Percentiles rank a stretch among this genome's conserved stretches.
Evolutionary conservation across 64 coral and sea anemone species (phyloP).

Genomic region (Actinia tenebrosa): DNA sequence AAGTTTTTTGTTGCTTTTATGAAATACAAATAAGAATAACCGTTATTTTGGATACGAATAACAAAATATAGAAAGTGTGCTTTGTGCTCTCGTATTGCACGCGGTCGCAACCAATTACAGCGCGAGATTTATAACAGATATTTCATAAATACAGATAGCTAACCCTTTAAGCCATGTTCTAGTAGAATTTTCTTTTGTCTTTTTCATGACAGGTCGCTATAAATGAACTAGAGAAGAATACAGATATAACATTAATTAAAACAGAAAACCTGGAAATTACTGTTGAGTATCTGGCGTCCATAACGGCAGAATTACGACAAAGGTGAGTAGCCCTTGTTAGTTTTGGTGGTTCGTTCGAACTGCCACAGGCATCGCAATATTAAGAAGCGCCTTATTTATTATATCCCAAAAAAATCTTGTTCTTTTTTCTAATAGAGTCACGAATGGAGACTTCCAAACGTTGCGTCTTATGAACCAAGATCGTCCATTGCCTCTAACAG

Average conservation of each 20-base stretch:
- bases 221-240: slow-evolving; percentile 15
- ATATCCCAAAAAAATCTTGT: neutral
- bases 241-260: slow-evolving; percentile 40
- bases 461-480: slow-evolving; percentile 28
- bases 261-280: slow-evolving; percentile 52
- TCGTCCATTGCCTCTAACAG: neutral
- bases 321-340: slow-evolving; percentile 1
- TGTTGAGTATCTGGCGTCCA: slow-evolving; percentile 47
- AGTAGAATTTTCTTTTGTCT: too few relatives aligned
- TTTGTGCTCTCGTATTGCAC: too few relatives aligned
- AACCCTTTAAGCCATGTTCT: too few relatives aligned
- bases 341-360: neutral
- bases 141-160: too few relatives aligned
- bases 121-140: too few relatives aligned
- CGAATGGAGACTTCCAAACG: slow-evolving; percentile 39
- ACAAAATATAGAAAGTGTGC: too few relatives aligned
- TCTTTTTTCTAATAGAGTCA: slow-evolving; percentile 21
- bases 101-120: too few relatives aligned
- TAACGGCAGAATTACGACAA: slow-evolving; percentile 45
- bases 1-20: too few relatives aligned
- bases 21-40: too few relatives aligned
- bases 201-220: slow-evolving; percentile 29
- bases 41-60: too few relatives aligned
- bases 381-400: neutral
- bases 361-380: neutral